These are phyloP conservation scores for Pagetopsis macropterus DNA, from an alignment of 2,797 vertebrate genomes.

Conservation along the genomic window DNA sequence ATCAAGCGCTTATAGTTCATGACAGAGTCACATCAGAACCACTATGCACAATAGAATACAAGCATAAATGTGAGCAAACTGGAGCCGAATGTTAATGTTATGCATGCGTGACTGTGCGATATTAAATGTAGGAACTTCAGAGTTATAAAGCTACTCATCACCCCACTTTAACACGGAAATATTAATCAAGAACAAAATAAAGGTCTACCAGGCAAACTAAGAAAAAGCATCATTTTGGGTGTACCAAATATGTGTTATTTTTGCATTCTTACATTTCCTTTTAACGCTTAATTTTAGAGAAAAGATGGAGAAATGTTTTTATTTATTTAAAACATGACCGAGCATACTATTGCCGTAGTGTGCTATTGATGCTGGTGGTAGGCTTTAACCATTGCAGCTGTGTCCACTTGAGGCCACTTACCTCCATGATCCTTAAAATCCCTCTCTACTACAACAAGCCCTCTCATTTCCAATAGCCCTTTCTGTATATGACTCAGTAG, in stretches of 20 bases:
- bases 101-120: no score
- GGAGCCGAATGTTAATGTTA: no score
- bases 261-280: not conserved
- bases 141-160: no score
- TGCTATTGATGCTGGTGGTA: not conserved
- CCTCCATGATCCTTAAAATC: constrained; percentile 31
- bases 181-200: not conserved
- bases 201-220: not conserved
- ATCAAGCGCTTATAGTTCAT: not conserved
- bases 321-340: not conserved
- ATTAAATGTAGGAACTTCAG: not conserved
- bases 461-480: constrained; percentile 10
- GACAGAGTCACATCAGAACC: not conserved
- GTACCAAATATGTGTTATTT: not conserved
- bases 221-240: not conserved
- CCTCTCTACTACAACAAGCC: constrained; percentile 13
- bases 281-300: not conserved
- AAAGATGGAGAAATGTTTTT: not conserved
- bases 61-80: no score
- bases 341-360: not conserved
- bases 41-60: not conserved
- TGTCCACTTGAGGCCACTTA: constrained; percentile 36
- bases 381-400: constrained; percentile 16
- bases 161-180: not conserved
- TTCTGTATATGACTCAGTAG: constrained; percentile 41